phyloP scores from a whole-genome alignment of 2,797 vertebrate species.

The Lerista edwardsae region DNA sequence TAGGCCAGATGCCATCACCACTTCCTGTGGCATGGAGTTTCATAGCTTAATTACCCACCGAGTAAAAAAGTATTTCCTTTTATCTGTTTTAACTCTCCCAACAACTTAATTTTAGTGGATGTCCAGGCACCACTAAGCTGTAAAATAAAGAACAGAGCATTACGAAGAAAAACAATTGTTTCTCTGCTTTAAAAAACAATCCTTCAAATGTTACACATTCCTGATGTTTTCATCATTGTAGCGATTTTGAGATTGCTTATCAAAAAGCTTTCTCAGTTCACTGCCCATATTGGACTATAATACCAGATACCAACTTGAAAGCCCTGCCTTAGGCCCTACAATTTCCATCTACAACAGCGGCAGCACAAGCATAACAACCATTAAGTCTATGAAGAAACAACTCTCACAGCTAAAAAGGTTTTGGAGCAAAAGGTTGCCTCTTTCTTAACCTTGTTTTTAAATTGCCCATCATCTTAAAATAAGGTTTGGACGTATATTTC shows the following conservation, averaged over 20 bases:
- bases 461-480: accelerated
- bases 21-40: no score
- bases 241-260: slow-evolving; percentile 20
- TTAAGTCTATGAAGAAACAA: not conserved
- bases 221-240: slow-evolving; percentile 10
- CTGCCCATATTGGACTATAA: slow-evolving; percentile 26
- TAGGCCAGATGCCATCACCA: no score
- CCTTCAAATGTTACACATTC: not conserved
- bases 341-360: slow-evolving; percentile 42
- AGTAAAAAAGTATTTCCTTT: no score
- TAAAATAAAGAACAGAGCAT: slow-evolving; percentile 16
- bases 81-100: no score
- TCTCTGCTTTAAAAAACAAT: no score
- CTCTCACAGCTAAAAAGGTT: not conserved
- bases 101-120: no score
- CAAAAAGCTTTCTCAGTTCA: slow-evolving; percentile 39
- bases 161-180: not conserved
- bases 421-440: not conserved
- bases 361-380: slow-evolving; percentile 13
- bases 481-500: not conserved
- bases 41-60: no score
- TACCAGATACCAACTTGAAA: slow-evolving; percentile 34
- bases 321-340: slow-evolving; percentile 30
- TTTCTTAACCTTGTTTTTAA: not conserved
- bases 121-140: slow-evolving; percentile 39